Base-by-base conservation (phyloP, 2,888 invertebrate species). In the Hydroisotoma schaefferi region DNA sequence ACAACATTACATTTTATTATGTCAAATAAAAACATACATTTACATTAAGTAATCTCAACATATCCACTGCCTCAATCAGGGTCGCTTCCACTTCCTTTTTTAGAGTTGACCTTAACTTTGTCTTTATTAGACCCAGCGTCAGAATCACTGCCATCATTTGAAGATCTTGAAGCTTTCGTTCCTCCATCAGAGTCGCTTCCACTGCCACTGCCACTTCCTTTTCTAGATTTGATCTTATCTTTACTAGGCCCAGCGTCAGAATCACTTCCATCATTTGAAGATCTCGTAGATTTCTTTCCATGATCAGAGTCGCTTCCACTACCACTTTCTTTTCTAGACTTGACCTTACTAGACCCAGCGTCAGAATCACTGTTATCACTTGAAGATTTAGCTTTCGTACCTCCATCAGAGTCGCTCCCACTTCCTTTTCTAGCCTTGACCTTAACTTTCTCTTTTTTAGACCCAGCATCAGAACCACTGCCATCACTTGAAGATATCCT, bases 281-380 rank as follows among this genome's bases (percentile, higher is more conserved):
- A 95, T 70, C 95, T 94, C 0, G 92, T 93, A 60, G 90, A 95
- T 76, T 95, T 95, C n/a, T n/a, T 55, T 23, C 47, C 33, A 18
- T 23, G 12, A 38, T 57, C 56, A 10, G 49, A 49, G 12, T 28
- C 49, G 25, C 49, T 49, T 4, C 29, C 49, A 6, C 54, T n/a
- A n/a, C n/a, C n/a, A n/a, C n/a, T n/a, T n/a, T n/a, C n/a, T n/a
- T n/a, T n/a, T n/a, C n/a, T n/a, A n/a, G n/a, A n/a, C n/a, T n/a
- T 43, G 15, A 51, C 43, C 10, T 8, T 6, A 5, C 28, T 4
- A 22, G 44, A n/a, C 2, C 40, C 65, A n/a, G n/a, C n/a, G 6
- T 46, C 46, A 5, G 51, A 52, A 22, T 20, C 53, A 40, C 53
- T 53, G 15, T 43, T 43, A 37, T 80, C 77, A 65, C 78, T 78